Conservation (phyloP, 53 echinoderm and acorn worm genomes). For the Antedon mediterranea region DNA sequence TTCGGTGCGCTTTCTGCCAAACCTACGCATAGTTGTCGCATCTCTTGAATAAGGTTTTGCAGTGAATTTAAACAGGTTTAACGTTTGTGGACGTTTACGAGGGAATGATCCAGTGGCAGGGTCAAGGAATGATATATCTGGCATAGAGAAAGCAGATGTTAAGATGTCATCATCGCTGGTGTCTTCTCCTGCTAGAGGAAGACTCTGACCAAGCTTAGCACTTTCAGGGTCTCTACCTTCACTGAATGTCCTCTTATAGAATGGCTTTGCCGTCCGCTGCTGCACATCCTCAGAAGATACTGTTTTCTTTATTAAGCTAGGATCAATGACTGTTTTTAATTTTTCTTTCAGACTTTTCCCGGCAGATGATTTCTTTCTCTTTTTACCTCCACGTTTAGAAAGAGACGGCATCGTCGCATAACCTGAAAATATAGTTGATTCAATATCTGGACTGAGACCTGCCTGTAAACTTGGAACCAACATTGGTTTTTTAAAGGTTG, state of each 20-base stretch:
- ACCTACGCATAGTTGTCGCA: constrained; percentile 10
- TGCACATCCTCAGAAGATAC: background rate
- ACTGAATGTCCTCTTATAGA: background rate
- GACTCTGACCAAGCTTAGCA: background rate
- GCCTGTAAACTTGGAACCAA: background rate
- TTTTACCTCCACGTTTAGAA: background rate
- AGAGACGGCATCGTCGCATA: background rate
- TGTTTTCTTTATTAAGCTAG: background rate
- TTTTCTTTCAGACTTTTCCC: background rate
- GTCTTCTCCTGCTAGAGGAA: background rate
- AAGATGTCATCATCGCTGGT: background rate
- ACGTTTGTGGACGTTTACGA: constrained; percentile 43
- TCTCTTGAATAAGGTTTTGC: constrained; percentile 26
- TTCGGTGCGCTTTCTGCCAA: constrained; percentile 3
- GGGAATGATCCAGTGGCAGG: background rate
- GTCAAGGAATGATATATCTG: background rate
- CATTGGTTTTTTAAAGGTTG: background rate
- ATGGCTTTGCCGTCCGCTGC: background rate
- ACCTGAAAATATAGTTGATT: background rate
- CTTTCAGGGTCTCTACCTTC: background rate
- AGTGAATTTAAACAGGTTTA: constrained; percentile 45
- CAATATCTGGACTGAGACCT: background rate
- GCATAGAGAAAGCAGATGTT: background rate
- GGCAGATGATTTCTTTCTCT: background rate
- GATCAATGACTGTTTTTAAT: background rate